Base-by-base conservation (phyloP, 2,113 vertebrate genomes). In the Ancistrus triradiatus region DNA sequence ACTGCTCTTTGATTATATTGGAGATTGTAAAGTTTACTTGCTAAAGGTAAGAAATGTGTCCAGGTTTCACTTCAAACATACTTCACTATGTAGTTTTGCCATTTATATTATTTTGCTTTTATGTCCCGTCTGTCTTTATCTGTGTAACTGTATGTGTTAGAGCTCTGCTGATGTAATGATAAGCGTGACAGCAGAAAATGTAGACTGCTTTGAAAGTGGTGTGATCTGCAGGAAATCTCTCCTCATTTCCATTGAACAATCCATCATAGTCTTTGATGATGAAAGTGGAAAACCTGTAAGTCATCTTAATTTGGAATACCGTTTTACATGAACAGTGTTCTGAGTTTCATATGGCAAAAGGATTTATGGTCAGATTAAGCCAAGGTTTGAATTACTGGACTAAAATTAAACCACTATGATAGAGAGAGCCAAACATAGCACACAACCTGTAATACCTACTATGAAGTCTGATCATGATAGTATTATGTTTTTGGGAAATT, bases 261-360 rank as follows among this genome's bases (percentile, higher is more conserved):
- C 94, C 1, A 69, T 88, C 69, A 57, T 98, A 24, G 73, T 88
- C 2, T 94, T 98, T 64, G 90, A 94, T 4, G 88, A 95, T 11
- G 90, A 93, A 77, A 88, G 86, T 0, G 95, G 93, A 44, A 89
- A 86, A 63, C 93, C 92, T 5, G 95, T 98, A 86, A 91, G 91
- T 68, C 38, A 19, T 21, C 46, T 10, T 14, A 2, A 18, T n/a
- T n/a, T n/a, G n/a, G n/a, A n/a, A n/a, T n/a, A n/a, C n/a, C n/a
- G n/a, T n/a, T n/a, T n/a, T n/a, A n/a, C n/a, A n/a, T n/a, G n/a
- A n/a, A n/a, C n/a, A n/a, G n/a, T n/a, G n/a, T n/a, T n/a, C n/a
- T n/a, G n/a, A n/a, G n/a, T n/a, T n/a, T n/a, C n/a, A n/a, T n/a
- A n/a, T n/a, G n/a, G n/a, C n/a, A n/a, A n/a, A n/a, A n/a, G n/a